phyloP scores from a whole-genome alignment of 2,113 vertebrate genomes.

The Atrichornis clamosus region DNA sequence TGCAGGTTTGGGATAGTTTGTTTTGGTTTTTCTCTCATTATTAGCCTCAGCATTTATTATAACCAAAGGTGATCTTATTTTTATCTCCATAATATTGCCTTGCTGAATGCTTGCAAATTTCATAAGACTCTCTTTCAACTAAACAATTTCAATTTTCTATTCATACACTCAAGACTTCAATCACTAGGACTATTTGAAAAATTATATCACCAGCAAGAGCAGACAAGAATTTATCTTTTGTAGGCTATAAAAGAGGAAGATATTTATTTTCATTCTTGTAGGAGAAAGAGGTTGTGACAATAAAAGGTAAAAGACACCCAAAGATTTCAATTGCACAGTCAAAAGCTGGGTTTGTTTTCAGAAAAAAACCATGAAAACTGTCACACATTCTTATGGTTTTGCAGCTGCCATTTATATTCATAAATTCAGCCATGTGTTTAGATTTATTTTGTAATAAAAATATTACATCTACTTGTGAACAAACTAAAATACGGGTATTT shows the following conservation, averaged over 20 bases:
- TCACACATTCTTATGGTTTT: not conserved
- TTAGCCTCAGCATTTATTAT: not conserved
- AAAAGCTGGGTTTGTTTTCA: not conserved
- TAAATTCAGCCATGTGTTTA: not conserved
- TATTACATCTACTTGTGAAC: not conserved
- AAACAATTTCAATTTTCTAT: not conserved
- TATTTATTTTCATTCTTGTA: not conserved
- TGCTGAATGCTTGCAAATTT: not conserved
- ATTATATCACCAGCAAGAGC: not conserved
- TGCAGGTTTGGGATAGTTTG: not conserved
- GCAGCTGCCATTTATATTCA: not conserved
- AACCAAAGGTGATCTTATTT: not conserved
- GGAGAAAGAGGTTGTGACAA: not conserved
- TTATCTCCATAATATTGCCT: not conserved
- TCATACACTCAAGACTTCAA: not conserved
- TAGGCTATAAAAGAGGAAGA: not conserved
- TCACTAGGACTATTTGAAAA: constrained; percentile 18
- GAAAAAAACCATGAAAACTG: not conserved
- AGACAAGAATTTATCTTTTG: constrained; percentile 27
- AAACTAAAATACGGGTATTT: not conserved
- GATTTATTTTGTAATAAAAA: not conserved
- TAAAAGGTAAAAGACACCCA: not conserved
- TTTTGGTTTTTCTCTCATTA: not conserved
- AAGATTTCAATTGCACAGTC: not conserved
- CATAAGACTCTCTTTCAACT: not conserved